Evolutionary conservation across 2,888 invertebrate genomes (phyloP).

Genomic region (Sturmia bella): DNA sequence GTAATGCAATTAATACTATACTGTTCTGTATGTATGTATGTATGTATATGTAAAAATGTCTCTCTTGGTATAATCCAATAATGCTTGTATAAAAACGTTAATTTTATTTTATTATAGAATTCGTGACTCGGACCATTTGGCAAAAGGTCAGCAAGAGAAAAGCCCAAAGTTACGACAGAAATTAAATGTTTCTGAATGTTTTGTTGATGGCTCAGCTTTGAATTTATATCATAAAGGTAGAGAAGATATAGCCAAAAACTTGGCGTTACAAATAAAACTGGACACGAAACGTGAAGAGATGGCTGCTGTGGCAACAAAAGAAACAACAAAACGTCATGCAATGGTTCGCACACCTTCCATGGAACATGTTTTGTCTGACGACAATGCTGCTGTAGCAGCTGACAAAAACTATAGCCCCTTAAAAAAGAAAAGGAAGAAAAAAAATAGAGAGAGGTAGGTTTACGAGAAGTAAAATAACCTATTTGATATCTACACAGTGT

Average conservation of each 20-base stretch:
- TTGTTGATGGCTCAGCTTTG: slow-evolving; percentile 96
- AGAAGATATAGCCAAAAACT: slow-evolving; percentile 82
- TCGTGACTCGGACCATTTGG: slow-evolving; percentile 97
- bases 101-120: slow-evolving; percentile 84
- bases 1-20: too few relatives aligned
- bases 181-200: slow-evolving; percentile 96
- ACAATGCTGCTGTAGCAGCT: slow-evolving; percentile 79
- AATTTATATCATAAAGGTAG: slow-evolving; percentile 88
- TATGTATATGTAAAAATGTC: too few relatives aligned
- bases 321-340: slow-evolving; percentile 85
- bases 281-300: slow-evolving; percentile 81
- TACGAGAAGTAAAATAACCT: neutral
- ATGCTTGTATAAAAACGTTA: too few relatives aligned
- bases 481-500: neutral
- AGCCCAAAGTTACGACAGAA: slow-evolving; percentile 96
- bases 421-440: slow-evolving; percentile 89
- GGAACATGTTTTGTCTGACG: slow-evolving; percentile 81
- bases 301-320: slow-evolving; percentile 73
- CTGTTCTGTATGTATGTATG: too few relatives aligned
- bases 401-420: slow-evolving; percentile 79
- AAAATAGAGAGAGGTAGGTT: slow-evolving; percentile 82
- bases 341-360: slow-evolving; percentile 90
- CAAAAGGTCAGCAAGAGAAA: slow-evolving; percentile 97
- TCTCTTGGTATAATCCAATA: too few relatives aligned
- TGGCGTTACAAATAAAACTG: slow-evolving; percentile 82